These are phyloP conservation scores for Oxyruncus cristatus DNA, from an alignment of 2,113 vertebrate genomes.

Conservation along the genomic window DNA sequence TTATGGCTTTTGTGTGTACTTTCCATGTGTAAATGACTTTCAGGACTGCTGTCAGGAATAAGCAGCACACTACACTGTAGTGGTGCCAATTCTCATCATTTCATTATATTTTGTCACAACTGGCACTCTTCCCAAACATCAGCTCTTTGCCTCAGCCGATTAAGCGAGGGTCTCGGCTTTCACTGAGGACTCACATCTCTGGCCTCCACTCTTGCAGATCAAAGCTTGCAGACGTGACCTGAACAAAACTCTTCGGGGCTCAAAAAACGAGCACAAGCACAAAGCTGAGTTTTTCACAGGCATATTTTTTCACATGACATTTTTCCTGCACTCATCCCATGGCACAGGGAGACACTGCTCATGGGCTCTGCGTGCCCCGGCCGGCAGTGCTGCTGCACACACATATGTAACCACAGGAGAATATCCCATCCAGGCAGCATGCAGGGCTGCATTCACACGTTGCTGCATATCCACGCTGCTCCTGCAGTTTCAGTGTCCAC, in stretches of 20 bases:
- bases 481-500: neutral
- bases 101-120: neutral
- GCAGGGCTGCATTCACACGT: neutral
- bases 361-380: rapidly evolving
- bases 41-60: conserved; percentile 9
- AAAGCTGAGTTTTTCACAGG: neutral
- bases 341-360: rapidly evolving
- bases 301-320: neutral
- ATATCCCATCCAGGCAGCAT: rapidly evolving
- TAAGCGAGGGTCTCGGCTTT: neutral
- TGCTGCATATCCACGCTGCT: neutral
- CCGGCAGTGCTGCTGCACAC: neutral
- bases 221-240: neutral
- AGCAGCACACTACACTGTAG: neutral
- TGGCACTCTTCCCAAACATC: neutral
- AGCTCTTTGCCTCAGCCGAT: neutral
- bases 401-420: rapidly evolving
- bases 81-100: neutral
- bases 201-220: neutral
- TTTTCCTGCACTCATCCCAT: neutral
- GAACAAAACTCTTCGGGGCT: neutral
- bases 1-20: neutral
- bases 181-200: neutral
- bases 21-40: neutral
- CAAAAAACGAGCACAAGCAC: neutral